These are phyloP conservation scores for Natrix natrix DNA, from an alignment of 2,797 vertebrate species.

Conservation along the genomic window DNA sequence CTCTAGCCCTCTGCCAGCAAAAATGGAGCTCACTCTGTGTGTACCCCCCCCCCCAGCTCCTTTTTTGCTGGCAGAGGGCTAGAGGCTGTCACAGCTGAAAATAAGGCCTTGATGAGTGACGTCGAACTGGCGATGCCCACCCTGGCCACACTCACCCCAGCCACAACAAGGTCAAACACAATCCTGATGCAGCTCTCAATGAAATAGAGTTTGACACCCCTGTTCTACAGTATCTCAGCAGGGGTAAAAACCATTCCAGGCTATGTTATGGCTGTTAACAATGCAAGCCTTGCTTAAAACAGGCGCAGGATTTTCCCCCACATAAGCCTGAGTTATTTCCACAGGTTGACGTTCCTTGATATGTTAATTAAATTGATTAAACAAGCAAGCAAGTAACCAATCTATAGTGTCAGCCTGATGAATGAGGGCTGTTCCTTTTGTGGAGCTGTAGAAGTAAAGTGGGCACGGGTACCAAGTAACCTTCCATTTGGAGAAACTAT, in stretches of 20 bases:
- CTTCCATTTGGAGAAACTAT: background rate
- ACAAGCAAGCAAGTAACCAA: background rate
- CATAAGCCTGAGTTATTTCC: background rate
- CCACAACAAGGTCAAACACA: no score
- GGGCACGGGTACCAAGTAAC: background rate
- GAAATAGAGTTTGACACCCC: no score
- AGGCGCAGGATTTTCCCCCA: background rate
- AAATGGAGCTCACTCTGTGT: no score
- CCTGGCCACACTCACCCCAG: no score
- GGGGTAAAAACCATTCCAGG: background rate
- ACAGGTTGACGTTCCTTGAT: background rate
- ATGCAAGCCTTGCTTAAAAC: background rate
- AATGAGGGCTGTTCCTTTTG: background rate
- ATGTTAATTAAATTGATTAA: background rate
- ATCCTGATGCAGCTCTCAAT: no score
- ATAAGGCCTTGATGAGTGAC: no score
- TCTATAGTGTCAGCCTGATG: background rate
- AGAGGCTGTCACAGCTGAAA: no score
- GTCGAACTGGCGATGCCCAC: no score
- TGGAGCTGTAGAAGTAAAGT: background rate
- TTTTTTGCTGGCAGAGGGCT: no score
- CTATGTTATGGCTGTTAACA: background rate
- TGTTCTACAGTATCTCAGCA: background rate
- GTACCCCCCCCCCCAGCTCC: no score
- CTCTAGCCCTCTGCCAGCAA: no score